Conservation (phyloP, 2,888 invertebrate species). For the Aphrophora alni region DNA sequence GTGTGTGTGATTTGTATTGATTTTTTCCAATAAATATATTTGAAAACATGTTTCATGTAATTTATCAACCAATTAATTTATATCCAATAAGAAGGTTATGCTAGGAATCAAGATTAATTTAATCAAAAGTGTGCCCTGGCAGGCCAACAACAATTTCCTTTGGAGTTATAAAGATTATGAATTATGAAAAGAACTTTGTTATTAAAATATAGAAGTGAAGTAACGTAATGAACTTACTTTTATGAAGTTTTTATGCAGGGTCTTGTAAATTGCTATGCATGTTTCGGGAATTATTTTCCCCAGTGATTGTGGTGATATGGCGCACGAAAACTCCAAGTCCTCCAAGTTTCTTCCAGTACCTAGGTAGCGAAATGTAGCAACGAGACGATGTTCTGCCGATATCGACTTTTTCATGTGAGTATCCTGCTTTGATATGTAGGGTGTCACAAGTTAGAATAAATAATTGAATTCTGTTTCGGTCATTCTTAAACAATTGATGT, state of each 20-base stretch:
- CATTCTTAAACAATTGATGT: neutral
- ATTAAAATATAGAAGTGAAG: conserved; percentile 1
- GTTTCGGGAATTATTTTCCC: conserved; percentile 2
- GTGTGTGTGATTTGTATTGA: neutral
- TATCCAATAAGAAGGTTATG: conserved; percentile 9
- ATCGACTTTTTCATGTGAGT: neutral
- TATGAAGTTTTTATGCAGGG: conserved; percentile 10
- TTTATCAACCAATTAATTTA: conserved; percentile 13
- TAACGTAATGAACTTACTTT: conserved; percentile 3
- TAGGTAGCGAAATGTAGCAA: conserved; percentile 6
- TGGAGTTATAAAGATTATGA: too few relatives aligned
- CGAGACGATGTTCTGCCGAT: conserved; percentile 3
- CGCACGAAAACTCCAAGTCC: conserved; percentile 3
- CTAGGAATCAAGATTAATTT: neutral
- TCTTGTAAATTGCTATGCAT: neutral
- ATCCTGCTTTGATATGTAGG: neutral
- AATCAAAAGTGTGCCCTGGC: too few relatives aligned
- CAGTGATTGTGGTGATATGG: neutral
- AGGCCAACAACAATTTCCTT: too few relatives aligned
- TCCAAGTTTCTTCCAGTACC: conserved; percentile 1
- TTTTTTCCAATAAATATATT: conserved; percentile 13
- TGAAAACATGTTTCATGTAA: neutral
- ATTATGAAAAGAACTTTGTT: conserved; percentile 3
- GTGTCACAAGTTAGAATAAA: neutral
- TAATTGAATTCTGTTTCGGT: conserved; percentile 2